Base-by-base conservation (phyloP, 2,797 vertebrate genomes). In the Cichlasoma orientale region DNA sequence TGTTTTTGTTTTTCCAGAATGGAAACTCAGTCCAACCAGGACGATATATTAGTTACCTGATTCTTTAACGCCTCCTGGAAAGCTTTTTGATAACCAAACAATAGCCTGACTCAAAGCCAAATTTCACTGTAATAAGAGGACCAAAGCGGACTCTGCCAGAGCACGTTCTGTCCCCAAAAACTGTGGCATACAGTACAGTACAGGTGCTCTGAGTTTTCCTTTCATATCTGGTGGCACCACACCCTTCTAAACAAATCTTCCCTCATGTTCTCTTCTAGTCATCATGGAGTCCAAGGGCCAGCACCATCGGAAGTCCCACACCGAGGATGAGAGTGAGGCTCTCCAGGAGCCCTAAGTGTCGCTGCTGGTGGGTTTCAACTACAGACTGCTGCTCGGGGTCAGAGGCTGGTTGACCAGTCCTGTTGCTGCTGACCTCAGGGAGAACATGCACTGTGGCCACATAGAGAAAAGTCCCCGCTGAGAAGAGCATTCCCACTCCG, bases 401-500 rank as follows among this genome's bases (percentile, higher is more conserved):
- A 10, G 87, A 12, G 12, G 50, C 2, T 3, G 59, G 66, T 2
- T 63, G 77, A 75, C 13, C 89, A 78, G 25, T 85, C 88, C 72
- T 77, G 54, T 89, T 89, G 61, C 76, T 84, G 90, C 92, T 95
- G 82, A 96, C 86, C 88, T 94, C 95, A 4, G 96, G 93, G 9
- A 96, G 93, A 19, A 96, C 92, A 12, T 93, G 92, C 50, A 95
- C 91, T 0, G 93, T 94, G 31, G 94, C 95, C 68, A 94, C 94
- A 4, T 96, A 96, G 18, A 96, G 92, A 75, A 95, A 96, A 0
- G 94, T 96, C 80, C 94, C 92, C 0, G 93, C 95, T 0, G 95
- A 96, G 90, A 96, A 96, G 70, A 97, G 92, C 92, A 95, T 92
- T 5, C 94, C 94, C 7, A 95, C 92, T 23, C 94, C 95, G 1